Base-by-base conservation (phyloP, 2,113 vertebrate genomes). In the Albula glossodonta region DNA sequence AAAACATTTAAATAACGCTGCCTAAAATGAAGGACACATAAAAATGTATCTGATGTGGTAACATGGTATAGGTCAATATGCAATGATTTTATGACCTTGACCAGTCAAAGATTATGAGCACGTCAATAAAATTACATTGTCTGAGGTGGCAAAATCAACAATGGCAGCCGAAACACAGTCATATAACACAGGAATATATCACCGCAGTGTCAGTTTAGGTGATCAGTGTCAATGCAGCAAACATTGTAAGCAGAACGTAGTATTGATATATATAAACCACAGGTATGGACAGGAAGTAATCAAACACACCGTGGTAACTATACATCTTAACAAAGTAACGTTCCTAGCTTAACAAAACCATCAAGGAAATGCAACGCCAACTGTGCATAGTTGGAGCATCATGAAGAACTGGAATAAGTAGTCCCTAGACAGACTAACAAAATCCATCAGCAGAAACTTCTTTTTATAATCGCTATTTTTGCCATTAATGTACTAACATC, bases 1-100 rank as follows among this genome's bases (percentile, higher is more conserved):
- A 98, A 99, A 99, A 98, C 98, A 98, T 97, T 98, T 98, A 98
- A 98, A 99, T 98, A 98, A 98, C 98, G 96, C 96, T 97, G 97
- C 98, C 96, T 95, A 96, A 97, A 96, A 98, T 96, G 31, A 97
- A 94, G 95, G 96, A 97, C 96, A 98, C 96, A 97, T 97, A 98
- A 96, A 98, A 97, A 97, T 95, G 96, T 94, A 96, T 94, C 89
- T 95, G 96, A 95, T 94, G 94, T 91, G 96, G 95, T 95, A 95
- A 97, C 63, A 77, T 10, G 31, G 25, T 78, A 22, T 66, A 22
- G 17, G 60, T 19, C 60, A 19, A 93, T 93, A 97, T 93, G 95
- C 92, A 94, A 97, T 92, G 95, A 94, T 94, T 96, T 94, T 93
- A 96, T 94, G 90, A 80, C 94, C 10, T 90, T 96, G 96, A 97